Evolutionary conservation across 2,888 invertebrate species (phyloP), one percentile per base, ranked within the genome.

Genomic region (Pseudococcus longispinus): DNA sequence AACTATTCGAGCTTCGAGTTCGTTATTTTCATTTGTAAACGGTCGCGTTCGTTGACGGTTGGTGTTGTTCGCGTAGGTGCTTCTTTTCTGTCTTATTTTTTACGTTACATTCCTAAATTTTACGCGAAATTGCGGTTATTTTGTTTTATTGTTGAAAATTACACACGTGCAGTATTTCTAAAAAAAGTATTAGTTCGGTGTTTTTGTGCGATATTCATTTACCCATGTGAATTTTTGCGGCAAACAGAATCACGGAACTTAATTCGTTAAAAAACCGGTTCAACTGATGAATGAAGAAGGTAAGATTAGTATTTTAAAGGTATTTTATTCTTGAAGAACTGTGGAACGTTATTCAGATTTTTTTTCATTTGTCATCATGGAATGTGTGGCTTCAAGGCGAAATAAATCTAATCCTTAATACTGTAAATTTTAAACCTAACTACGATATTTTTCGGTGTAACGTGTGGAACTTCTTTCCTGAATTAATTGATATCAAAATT

Each of bases 241-340:
- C 8, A 20, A n/a, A 37, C 77, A 37, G 13, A 80, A 15, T 42
- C 42, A 11, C 9, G 42, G 77, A 80, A 80, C 37, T 80, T 80
- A 42, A 42, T 74, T 42, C 29, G 77, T 80, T 20, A 80, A 23
- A 15, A 80, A 80, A 80, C 77, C 77, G 77, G 77, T 80, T 80
- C 77, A 80, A 18, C 77, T 80, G 77, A 80, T 80, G 77, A 80
- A 80, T 80, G 77, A 80, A 80, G 42, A 80, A 80, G 77, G 77
- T 80, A 42, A 37, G 37, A 70, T 70, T 37, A 80, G 37, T 37
- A 20, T 37, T 37, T 37, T 37, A 37, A 37, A 37, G 37, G 37
- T 37, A 37, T 37, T 37, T 37, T 42, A 80, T 42, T 74, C 74
- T 74, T 74, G 4, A 32, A 29, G 20, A 80, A 80, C 29, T 80